Percentiles rank a stretch among this genome's conserved stretches.
phyloP scores from a whole-genome alignment of 2,797 vertebrate species.

The Smutsia gigantea region DNA sequence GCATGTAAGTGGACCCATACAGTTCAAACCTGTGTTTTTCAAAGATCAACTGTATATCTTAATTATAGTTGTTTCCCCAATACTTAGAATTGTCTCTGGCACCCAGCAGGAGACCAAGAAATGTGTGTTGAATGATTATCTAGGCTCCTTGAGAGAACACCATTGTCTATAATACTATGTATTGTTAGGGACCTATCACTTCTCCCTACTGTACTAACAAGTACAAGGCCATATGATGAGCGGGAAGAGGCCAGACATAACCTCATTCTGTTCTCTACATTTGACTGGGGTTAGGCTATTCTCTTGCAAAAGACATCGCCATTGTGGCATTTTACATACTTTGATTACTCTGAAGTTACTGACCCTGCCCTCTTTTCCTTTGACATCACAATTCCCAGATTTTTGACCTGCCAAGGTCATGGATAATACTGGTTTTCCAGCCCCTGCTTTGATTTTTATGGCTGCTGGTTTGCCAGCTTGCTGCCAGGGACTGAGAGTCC shows the following conservation, averaged over 20 bases:
- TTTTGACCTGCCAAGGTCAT: not conserved
- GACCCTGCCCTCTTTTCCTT: not conserved
- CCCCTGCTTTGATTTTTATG: slow-evolving; percentile 8
- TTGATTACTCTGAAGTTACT: not conserved
- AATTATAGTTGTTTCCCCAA: not conserved
- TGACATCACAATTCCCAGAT: not conserved
- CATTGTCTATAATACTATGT: not conserved
- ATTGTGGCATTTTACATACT: not conserved
- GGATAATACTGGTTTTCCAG: not conserved
- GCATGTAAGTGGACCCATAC: too few relatives aligned
- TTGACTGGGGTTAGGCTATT: not conserved
- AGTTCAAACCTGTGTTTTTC: too few relatives aligned
- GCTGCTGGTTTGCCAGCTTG: not conserved
- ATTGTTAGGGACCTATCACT: not conserved
- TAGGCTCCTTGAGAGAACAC: not conserved
- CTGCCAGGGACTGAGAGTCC: not conserved
- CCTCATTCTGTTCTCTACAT: not conserved
- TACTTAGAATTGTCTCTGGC: not conserved
- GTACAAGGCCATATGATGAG: not conserved
- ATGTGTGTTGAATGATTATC: not conserved
- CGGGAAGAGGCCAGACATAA: not conserved
- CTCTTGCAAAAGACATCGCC: not conserved
- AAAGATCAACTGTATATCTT: not conserved
- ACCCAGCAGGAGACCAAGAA: not conserved
- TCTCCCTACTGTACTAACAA: not conserved